phyloP scores from a whole-genome alignment of 2,888 invertebrate genomes.

The Agonopterix arenella region DNA sequence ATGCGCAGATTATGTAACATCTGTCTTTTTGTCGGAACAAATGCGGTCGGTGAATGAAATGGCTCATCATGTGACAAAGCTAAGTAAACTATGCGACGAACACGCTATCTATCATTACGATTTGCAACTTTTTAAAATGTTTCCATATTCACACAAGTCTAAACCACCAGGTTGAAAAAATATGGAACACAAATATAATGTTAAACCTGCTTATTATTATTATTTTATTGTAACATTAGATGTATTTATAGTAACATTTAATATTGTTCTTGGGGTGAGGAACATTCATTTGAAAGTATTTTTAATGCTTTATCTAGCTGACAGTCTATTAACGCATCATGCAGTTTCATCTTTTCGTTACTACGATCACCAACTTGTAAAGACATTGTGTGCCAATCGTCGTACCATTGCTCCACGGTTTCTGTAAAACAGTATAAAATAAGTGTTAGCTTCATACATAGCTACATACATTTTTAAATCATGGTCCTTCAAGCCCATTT shows the following conservation, averaged over 20 bases:
- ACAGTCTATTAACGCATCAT: constrained; percentile 35
- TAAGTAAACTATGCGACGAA: constrained; percentile 22
- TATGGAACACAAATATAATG: not conserved
- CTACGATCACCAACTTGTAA: constrained; percentile 29
- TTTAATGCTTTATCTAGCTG: constrained; percentile 31
- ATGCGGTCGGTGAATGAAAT: constrained; percentile 33
- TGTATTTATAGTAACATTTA: constrained; percentile 9
- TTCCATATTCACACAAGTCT: constrained; percentile 7
- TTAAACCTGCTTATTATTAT: not conserved
- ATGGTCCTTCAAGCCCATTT: too few relatives aligned
- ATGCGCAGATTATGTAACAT: constrained; percentile 35
- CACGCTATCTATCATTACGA: constrained; percentile 33
- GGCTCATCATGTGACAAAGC: constrained; percentile 25
- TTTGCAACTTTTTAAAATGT: constrained; percentile 22
- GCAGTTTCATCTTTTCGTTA: constrained; percentile 30
- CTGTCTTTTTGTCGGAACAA: constrained; percentile 33
- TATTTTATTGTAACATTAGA: not conserved
- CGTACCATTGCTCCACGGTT: constrained; percentile 52
- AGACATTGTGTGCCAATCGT: constrained; percentile 44
- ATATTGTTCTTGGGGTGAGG: constrained; percentile 7
- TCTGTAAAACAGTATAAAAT: constrained; percentile 29
- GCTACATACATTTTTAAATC: too few relatives aligned
- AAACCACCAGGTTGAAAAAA: not conserved
- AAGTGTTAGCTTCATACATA: not conserved
- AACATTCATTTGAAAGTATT: constrained; percentile 28